Conservation (phyloP, 1,140 invertebrate species). For the Rhopalosiphum padi region DNA sequence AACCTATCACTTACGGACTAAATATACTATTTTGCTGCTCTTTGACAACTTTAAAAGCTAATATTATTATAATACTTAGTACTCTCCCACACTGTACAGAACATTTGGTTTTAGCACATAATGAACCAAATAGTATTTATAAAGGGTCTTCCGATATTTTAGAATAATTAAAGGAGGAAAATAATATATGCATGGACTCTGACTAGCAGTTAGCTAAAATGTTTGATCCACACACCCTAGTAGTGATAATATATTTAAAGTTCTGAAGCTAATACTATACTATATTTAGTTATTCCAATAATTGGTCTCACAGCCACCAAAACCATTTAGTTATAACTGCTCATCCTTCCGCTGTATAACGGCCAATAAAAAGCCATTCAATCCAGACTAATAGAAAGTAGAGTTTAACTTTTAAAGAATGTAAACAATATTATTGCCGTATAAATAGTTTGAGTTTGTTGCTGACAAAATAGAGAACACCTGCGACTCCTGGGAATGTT, state of each 20-base stretch:
- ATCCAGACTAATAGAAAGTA: slow-evolving; percentile 34
- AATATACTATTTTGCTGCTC: slow-evolving; percentile 40
- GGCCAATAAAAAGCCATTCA: neutral
- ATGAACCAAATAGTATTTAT: slow-evolving; percentile 47
- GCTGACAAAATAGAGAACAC: slow-evolving; percentile 49
- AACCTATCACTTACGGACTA: slow-evolving; percentile 48
- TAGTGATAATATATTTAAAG: slow-evolving; percentile 33
- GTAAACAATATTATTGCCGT: slow-evolving; percentile 37
- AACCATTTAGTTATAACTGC: slow-evolving; percentile 35
- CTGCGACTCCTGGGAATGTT: slow-evolving; percentile 51
- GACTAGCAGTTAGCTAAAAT: slow-evolving; percentile 53
- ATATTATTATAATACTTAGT: slow-evolving; percentile 20
- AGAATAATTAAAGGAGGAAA: slow-evolving; percentile 28
- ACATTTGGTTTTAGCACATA: slow-evolving; percentile 44
- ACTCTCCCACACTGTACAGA: slow-evolving; percentile 39
- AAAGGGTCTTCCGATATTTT: slow-evolving; percentile 48
- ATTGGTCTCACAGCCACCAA: neutral
- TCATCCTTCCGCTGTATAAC: slow-evolving; percentile 28
- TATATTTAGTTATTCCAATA: slow-evolving; percentile 32
- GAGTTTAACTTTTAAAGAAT: slow-evolving; percentile 38
- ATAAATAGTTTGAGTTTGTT: slow-evolving; percentile 52
- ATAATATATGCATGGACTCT: slow-evolving; percentile 49
- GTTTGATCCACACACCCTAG: slow-evolving; percentile 52
- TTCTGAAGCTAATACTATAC: slow-evolving; percentile 36
- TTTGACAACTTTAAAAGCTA: slow-evolving; percentile 25